A percentile compares a stretch with the other conserved stretches of the same genome.
phyloP scores from a whole-genome alignment of 2,888 invertebrate genomes.

The Tromatobia lineatoria region DNA sequence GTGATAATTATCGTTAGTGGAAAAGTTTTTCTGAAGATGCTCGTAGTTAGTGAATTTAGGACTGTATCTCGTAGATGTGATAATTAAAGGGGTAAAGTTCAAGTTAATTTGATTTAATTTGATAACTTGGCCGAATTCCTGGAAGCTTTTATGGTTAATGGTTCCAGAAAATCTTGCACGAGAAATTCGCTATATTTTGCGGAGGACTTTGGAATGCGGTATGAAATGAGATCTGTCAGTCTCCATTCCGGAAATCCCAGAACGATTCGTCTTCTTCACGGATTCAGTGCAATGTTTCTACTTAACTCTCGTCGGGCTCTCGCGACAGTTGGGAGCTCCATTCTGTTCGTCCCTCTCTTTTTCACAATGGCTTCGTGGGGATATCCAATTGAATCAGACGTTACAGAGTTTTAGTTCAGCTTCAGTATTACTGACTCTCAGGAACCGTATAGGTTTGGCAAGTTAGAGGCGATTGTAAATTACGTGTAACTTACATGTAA shows the following conservation, averaged over 20 bases:
- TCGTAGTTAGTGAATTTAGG: neutral
- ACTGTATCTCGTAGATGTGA: neutral
- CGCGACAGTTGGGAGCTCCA: conserved; percentile 16
- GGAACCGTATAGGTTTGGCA: conserved; percentile 37
- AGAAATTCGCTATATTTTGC: conserved; percentile 35
- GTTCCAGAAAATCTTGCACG: conserved; percentile 36
- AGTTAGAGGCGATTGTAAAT: conserved; percentile 71
- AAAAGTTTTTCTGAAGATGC: neutral
- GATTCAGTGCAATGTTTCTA: conserved; percentile 56
- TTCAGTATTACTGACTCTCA: conserved; percentile 32
- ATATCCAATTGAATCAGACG: conserved; percentile 74
- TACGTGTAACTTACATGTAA: no score
- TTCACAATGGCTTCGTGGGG: conserved; percentile 43
- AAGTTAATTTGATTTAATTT: neutral
- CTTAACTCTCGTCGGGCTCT: conserved; percentile 34
- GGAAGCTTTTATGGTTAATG: conserved; percentile 30
- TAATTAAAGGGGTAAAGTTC: neutral
- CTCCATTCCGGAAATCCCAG: conserved; percentile 48
- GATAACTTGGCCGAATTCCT: conserved; percentile 19
- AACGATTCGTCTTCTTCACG: conserved; percentile 64
- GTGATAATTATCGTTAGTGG: no score
- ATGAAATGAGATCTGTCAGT: conserved; percentile 58
- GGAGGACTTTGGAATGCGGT: conserved; percentile 13
- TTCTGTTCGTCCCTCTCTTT: conserved; percentile 47
- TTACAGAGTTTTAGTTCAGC: conserved; percentile 71